Conservation (phyloP, 1,140 invertebrate species). For the Tetramorium simillimum region DNA sequence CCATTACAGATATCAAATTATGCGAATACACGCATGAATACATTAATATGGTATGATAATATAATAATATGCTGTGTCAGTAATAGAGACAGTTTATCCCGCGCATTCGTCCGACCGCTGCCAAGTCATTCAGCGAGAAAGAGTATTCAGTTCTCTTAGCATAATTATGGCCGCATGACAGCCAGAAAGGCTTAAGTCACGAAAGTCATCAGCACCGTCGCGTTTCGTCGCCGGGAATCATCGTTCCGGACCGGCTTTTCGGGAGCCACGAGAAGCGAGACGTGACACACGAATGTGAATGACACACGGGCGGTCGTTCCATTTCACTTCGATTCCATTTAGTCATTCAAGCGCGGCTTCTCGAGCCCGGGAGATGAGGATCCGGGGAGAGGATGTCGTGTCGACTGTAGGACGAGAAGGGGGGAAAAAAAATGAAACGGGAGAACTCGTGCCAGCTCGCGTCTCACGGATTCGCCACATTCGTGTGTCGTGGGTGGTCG, state of each 20-base stretch:
- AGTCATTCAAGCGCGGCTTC: constrained; percentile 47
- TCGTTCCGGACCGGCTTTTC: constrained; percentile 31
- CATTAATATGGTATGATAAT: background rate
- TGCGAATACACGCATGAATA: background rate
- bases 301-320: constrained; percentile 58
- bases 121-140: constrained; percentile 8
- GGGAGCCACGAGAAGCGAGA: background rate
- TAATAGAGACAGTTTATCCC: constrained; percentile 41
- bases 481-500: constrained; percentile 71
- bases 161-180: constrained; percentile 40
- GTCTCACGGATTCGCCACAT: constrained; percentile 70
- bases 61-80: constrained; percentile 28
- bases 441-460: constrained; percentile 53
- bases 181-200: constrained; percentile 53
- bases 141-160: constrained; percentile 24
- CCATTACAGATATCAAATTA: background rate
- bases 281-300: constrained; percentile 34
- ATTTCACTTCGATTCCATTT: constrained; percentile 70
- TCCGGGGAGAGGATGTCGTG: constrained; percentile 35
- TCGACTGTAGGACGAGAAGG: constrained; percentile 10
- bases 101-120: background rate
- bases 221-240: constrained; percentile 54
- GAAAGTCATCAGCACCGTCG: constrained; percentile 40
- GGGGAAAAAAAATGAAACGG: background rate
- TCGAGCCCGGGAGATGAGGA: constrained; percentile 2